phyloP scores from a whole-genome alignment of 1,140 invertebrate species.

The Drosophila bocki region DNA sequence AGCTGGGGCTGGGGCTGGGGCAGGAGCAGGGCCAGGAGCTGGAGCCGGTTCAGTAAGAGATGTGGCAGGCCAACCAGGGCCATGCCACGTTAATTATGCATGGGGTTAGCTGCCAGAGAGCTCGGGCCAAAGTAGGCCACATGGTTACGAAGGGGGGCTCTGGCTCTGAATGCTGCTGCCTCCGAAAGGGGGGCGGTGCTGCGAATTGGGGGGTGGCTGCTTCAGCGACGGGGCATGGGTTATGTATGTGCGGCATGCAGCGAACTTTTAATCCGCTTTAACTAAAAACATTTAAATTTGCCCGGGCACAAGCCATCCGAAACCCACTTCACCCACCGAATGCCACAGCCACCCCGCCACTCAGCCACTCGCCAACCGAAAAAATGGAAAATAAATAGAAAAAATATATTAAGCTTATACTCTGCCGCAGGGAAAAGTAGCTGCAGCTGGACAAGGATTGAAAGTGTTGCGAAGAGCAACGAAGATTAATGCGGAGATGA shows the following conservation, averaged over 20 bases:
- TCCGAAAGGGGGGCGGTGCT: constrained; percentile 3
- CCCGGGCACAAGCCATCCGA: constrained; percentile 37
- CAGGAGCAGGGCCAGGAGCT: constrained; percentile 12
- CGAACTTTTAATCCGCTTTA: constrained; percentile 83
- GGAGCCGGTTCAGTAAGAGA: constrained; percentile 34
- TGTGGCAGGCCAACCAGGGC: constrained; percentile 54
- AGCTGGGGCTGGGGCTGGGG: constrained; percentile 8
- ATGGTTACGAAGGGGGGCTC: constrained; percentile 50
- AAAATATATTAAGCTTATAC: constrained; percentile 45
- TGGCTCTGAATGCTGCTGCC: constrained; percentile 43
- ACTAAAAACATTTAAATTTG: constrained; percentile 83
- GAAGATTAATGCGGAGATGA: constrained; percentile 26
- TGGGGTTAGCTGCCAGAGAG: constrained; percentile 73
- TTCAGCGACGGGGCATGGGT: constrained; percentile 57
- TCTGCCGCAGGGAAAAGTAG: constrained; percentile 43
- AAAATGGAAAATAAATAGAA: constrained; percentile 54
- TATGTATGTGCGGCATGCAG: constrained; percentile 82
- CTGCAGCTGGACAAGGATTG: constrained; percentile 21
- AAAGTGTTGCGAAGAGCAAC: constrained; percentile 12
- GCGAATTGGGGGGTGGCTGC: neutral
- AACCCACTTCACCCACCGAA: constrained; percentile 27
- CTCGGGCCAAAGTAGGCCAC: constrained; percentile 78
- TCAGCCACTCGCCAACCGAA: constrained; percentile 36
- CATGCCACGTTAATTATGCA: constrained; percentile 79
- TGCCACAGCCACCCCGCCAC: constrained; percentile 24